These are phyloP conservation scores for Prietella phreatophila DNA, from an alignment of 2,113 vertebrate species.

Conservation along the genomic window DNA sequence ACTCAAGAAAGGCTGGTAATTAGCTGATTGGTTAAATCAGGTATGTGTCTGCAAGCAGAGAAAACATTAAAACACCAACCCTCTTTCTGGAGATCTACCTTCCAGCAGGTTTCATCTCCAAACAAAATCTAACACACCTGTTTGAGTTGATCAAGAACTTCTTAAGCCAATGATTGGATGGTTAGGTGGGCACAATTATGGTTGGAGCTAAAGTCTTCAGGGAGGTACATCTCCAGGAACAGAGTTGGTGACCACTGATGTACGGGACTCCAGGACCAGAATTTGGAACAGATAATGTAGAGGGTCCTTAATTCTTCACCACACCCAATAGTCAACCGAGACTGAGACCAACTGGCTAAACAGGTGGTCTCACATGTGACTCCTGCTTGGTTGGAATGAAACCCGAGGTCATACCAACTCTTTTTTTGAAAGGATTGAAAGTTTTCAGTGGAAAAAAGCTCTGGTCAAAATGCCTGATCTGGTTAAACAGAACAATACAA, in stretches of 20 bases:
- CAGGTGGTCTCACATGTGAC: too few species aligned
- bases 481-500: background rate
- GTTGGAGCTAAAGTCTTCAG: too few species aligned
- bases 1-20: background rate
- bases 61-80: too few species aligned
- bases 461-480: background rate
- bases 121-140: too few species aligned
- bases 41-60: background rate
- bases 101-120: too few species aligned
- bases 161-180: too few species aligned
- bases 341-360: background rate
- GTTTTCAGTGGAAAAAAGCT: background rate
- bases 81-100: too few species aligned
- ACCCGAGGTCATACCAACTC: background rate
- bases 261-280: background rate
- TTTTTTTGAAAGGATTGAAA: background rate
- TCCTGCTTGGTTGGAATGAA: background rate
- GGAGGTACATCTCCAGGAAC: too few species aligned
- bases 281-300: background rate
- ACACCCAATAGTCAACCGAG: background rate
- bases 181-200: too few species aligned
- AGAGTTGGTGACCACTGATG: background rate
- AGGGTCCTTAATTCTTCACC: background rate
- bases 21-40: background rate
- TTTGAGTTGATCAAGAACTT: too few species aligned